These are phyloP conservation scores for Nudaria mundana DNA, from an alignment of 2,888 invertebrate genomes.

Conservation along the genomic window DNA sequence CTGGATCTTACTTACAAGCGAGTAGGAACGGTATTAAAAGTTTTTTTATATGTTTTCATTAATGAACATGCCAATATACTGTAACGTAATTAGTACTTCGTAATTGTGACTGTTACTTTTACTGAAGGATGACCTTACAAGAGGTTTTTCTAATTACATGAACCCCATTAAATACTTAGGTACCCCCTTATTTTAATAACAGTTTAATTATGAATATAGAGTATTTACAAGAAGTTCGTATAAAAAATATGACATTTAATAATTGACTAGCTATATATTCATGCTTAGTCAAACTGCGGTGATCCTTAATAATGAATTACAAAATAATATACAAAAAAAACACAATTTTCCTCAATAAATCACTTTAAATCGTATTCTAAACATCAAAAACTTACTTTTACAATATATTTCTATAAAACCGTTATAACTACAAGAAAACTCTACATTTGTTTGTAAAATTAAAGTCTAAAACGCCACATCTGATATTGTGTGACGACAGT, in stretches of 20 bases:
- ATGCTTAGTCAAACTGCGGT: conserved; percentile 56
- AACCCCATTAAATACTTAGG: too few species aligned
- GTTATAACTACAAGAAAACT: conserved; percentile 29
- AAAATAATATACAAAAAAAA: too few species aligned
- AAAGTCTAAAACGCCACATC: conserved; percentile 35
- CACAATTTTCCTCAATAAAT: too few species aligned
- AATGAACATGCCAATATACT: conserved; percentile 3
- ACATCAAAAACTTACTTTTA: conserved; percentile 7
- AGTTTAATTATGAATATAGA: too few species aligned
- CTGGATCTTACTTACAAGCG: conserved; percentile 57
- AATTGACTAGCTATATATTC: too few species aligned
- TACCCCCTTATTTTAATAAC: too few species aligned
- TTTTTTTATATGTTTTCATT: conserved; percentile 28
- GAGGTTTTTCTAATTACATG: neutral
- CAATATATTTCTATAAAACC: too few species aligned
- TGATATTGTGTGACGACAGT: conserved; percentile 50
- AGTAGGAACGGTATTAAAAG: conserved; percentile 41
- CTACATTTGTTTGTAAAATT: conserved; percentile 27
- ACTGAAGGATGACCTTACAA: neutral
- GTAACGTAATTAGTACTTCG: too few species aligned
- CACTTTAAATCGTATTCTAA: conserved; percentile 21
- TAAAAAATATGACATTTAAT: too few species aligned
- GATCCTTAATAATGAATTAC: too few species aligned
- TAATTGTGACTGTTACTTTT: neutral
- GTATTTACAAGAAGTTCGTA: too few species aligned